Base-by-base conservation (phyloP, 1,140 invertebrate species). In the Euwallacea similis region DNA sequence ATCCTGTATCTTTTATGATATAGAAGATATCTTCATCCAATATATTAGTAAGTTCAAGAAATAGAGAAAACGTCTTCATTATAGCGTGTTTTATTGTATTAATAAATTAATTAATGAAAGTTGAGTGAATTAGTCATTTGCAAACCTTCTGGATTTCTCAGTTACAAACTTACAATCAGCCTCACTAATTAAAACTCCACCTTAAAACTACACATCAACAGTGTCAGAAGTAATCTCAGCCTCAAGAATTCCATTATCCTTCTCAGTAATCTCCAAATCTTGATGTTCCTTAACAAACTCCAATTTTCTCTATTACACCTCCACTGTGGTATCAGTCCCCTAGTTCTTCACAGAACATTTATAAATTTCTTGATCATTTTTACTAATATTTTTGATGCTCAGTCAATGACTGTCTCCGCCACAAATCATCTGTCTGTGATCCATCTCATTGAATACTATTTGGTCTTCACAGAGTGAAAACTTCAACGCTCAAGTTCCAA, bases 371-470 rank as follows among this genome's bases (percentile, higher is more conserved):
- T 88, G 86, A 79, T 97, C 94, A 10, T 86, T 86, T 13, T 87
- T 76, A 72, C 86, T 89, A 1, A 88, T 86, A 73, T 88, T 90
- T 75, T 92, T 92, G 43, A 94, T 92, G 46, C 91, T 84, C 46
- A 93, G 77, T 77, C 90, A 93, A 76, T 95, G 94, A 10, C 86
- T 86, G 66, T 89, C 88, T 9, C 92, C 93, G 82, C 95, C 93
- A 77, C 95, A 91, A 66, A 93, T 89, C 50, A 95, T 86, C 79
- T 94, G 91, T 61, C 92, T 87, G 78, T 94, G 91, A 79, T 95
- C 93, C 89, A 93, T 94, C 53, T 92, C 92, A 76, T 89, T 92
- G 0, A 95, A 85, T 88, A 92, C 94, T 94, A 97, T 79, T 89
- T 92, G 3, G 94, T 94, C 0, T 89, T 88, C 0, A 93, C 89